phyloP scores from a whole-genome alignment of 2,888 invertebrate genomes.

The Sphinx pinastri region DNA sequence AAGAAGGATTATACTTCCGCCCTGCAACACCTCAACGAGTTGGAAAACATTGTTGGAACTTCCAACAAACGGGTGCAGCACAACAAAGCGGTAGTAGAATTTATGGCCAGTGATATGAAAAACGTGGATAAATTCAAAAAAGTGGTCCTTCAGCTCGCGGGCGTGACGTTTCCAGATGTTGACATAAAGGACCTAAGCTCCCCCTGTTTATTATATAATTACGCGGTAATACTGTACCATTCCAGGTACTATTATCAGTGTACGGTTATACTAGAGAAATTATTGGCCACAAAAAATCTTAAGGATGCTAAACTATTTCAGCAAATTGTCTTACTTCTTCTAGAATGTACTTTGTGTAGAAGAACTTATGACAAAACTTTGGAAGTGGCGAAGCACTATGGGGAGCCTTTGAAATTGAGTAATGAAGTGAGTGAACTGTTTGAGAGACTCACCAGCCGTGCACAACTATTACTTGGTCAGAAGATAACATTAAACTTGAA shows the following conservation, averaged over 20 bases:
- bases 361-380: constrained; percentile 73
- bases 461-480: constrained; percentile 67
- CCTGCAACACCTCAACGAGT: constrained; percentile 85
- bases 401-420: constrained; percentile 63
- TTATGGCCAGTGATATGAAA: constrained; percentile 88
- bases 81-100: constrained; percentile 93
- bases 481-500: constrained; percentile 62
- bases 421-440: constrained; percentile 64
- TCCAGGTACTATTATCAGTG: constrained; percentile 89
- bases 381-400: constrained; percentile 67
- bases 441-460: constrained; percentile 71
- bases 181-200: constrained; percentile 66
- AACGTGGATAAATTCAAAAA: constrained; percentile 89
- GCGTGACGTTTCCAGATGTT: constrained; percentile 74
- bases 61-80: constrained; percentile 90
- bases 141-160: constrained; percentile 85
- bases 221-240: constrained; percentile 91
- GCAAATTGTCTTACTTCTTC: constrained; percentile 64
- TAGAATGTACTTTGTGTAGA: constrained; percentile 75
- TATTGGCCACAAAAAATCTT: constrained; percentile 64
- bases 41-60: constrained; percentile 84
- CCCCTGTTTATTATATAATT: constrained; percentile 87
- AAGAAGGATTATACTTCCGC: constrained; percentile 86
- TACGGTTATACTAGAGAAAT: constrained; percentile 68
- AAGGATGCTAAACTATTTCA: constrained; percentile 70